These are phyloP conservation scores for Excalfactoria chinensis DNA, from an alignment of 2,113 vertebrate species.

Conservation along the genomic window DNA sequence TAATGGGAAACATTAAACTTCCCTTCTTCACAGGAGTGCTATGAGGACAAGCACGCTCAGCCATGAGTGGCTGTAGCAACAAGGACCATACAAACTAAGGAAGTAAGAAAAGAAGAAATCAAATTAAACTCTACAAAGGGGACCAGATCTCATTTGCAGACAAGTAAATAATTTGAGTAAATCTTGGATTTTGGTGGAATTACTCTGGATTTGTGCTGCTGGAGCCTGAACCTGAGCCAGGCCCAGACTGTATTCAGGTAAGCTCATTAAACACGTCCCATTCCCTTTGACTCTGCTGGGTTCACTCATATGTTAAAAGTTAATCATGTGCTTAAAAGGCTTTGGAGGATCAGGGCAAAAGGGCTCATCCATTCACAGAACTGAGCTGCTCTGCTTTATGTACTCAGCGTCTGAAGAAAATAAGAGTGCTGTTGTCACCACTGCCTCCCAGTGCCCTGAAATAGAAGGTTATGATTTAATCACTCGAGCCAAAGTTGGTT, in stretches of 20 bases:
- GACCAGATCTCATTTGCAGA: conserved; percentile 19
- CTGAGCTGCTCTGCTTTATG: background rate
- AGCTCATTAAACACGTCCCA: conserved; percentile 50
- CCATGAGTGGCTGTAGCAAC: background rate
- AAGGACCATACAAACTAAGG: background rate
- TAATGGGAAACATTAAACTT: background rate
- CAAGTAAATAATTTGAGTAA: conserved; percentile 13
- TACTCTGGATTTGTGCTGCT: conserved; percentile 16
- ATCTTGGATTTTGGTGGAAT: conserved; percentile 40
- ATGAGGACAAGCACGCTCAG: rapidly evolving
- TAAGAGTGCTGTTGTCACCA: background rate
- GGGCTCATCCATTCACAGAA: background rate
- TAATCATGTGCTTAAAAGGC: conserved; percentile 18
- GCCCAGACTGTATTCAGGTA: background rate
- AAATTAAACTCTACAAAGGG: background rate
- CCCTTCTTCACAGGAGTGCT: background rate
- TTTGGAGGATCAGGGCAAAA: conserved; percentile 20
- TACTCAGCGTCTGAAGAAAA: background rate
- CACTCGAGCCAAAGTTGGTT: background rate
- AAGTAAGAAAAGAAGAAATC: background rate
- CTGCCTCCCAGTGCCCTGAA: background rate
- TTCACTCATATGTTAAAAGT: background rate
- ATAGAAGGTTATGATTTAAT: background rate
- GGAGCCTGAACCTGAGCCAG: background rate
- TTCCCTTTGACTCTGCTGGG: background rate